Evolutionary conservation across 1,140 invertebrate species (phyloP), one percentile per base, ranked within the genome.

Genomic region (Galleria mellonella): DNA sequence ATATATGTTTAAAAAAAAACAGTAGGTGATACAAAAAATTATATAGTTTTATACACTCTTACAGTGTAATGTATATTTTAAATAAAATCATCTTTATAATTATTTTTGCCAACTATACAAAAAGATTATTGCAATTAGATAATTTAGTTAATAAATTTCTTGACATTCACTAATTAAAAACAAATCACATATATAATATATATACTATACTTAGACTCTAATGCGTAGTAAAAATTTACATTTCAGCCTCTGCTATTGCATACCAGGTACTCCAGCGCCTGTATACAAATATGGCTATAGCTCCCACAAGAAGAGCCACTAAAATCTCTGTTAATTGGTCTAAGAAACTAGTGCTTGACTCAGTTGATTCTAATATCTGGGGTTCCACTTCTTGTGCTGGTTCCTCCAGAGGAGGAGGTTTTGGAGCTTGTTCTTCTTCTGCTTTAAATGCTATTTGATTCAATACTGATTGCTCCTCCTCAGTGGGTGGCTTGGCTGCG

Each of bases 391-490:
- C 81, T 38, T 44, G 32, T n/a, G 45, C 42, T 33, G 67, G 50
- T 10, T 81, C 76, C 32, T 65, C 72, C 6, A n/a, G n/a, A n/a
- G n/a, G n/a, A 14, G 64, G 60, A 9, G 75, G 67, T 38, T 79
- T 83, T 10, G 64, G 36, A 33, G 58, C 52, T 46, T 84, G 77
- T 31, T 83, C 81, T 23, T 83, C 78, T 59, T 85, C 78, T 12
- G 68, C 82, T 67, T 85, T 85, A 27, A 85, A 82, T 35, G 82
- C 82, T 54, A 85, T 85, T 58, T 85, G 82, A 50, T 79, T 76
- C 35, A 85, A 54, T 27, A 73, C 82, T 14, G 78, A 68, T 27
- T 83, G 64, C 50, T 89, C 88, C 59, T 89, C 88, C 41, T 87
- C 78, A 23, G 88, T 87, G 7, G 87, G 58, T 1, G 82, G 76